Evolutionary conservation across 2,888 invertebrate genomes (phyloP), one percentile per base, ranked within the genome.

Genomic region (Rhaphigaster nebulosa): DNA sequence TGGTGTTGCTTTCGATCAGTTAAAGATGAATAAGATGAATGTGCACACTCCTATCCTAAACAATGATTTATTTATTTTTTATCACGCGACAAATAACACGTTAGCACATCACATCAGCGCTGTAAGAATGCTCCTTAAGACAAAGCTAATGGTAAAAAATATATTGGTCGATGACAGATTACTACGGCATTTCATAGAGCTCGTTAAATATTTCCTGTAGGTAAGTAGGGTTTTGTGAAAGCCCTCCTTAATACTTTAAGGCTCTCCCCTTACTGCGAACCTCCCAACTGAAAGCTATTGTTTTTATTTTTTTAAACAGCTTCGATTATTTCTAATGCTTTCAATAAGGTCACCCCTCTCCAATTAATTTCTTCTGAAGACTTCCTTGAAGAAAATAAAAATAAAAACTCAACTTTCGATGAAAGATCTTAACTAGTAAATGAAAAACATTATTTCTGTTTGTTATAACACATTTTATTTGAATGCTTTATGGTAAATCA

Each of bases 251-350:
- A 76, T 76, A 76, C 70, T 76, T 76, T 76, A 76, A 38, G 70
- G 38, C 34, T 6, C 20, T 10, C 70, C 70, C 70, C 38, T 76
- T 8, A 15, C 38, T 76, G 34, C 5, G 20, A 20, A 6, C 70
- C 38, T 20, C 38, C 38, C 38, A 38, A 76, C 70, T 20, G 38
- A 76, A 20, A 34, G 34, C 70, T 38, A 76, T 76, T 76, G 70
- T 76, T 76, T 65, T 76, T 76, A 76, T 76, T 76, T 76, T 45
- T 76, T 76, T 65, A 65, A 76, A 76, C 70, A 76, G 70, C 70
- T 38, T 76, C 34, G 70, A 76, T 76, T 76, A 6, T 76, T 20
- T 76, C 20, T 76, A 76, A 76, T 76, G 38, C 34, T 23, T 38
- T 76, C 70, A 38, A 76, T 76, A 76, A 34, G 70, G 70, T 38